Percentiles rank a stretch among this genome's conserved stretches.
phyloP scores from a whole-genome alignment of 1,140 invertebrate genomes.

The Zaprionus ghesquierei region DNA sequence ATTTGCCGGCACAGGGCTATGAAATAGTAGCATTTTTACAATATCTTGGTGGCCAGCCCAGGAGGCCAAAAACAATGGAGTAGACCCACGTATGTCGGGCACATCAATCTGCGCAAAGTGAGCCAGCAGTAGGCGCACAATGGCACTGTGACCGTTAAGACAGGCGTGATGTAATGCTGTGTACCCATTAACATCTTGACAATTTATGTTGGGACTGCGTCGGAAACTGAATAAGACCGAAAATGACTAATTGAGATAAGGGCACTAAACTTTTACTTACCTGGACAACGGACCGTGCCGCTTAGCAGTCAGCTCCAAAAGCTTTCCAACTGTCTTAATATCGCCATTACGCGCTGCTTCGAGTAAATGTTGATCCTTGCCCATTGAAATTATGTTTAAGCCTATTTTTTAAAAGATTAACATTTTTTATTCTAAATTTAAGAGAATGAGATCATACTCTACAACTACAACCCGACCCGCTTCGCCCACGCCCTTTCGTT shows the following conservation, averaged over 20 bases:
- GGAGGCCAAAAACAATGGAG: conserved; percentile 93
- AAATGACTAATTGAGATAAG: background rate
- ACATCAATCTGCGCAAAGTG: conserved; percentile 95
- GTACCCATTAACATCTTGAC: conserved; percentile 95
- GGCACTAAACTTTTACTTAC: conserved; percentile 82
- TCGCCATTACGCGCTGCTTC: conserved; percentile 96
- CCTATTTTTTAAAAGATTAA: background rate
- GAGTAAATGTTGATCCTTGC: conserved; percentile 95
- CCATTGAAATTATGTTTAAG: conserved; percentile 86
- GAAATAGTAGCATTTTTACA: conserved; percentile 89
- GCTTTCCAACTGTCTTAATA: conserved; percentile 93
- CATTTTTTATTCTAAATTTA: conserved; percentile 3
- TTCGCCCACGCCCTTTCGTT: conserved; percentile 18
- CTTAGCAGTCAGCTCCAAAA: conserved; percentile 92
- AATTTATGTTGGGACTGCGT: conserved; percentile 94
- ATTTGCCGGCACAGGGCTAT: conserved; percentile 89
- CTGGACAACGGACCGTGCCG: conserved; percentile 96
- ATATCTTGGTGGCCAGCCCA: conserved; percentile 94
- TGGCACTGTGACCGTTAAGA: conserved; percentile 94
- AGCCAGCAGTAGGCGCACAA: conserved; percentile 92
- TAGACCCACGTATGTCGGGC: conserved; percentile 92
- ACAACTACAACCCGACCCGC: background rate
- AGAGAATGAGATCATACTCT: conserved; percentile 35
- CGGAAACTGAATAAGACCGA: conserved; percentile 86
- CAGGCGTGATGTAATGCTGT: conserved; percentile 97